Percentiles rank a stretch among this genome's conserved stretches.
Conservation (phyloP, 1,140 invertebrate species). For the Radopholus similis region DNA sequence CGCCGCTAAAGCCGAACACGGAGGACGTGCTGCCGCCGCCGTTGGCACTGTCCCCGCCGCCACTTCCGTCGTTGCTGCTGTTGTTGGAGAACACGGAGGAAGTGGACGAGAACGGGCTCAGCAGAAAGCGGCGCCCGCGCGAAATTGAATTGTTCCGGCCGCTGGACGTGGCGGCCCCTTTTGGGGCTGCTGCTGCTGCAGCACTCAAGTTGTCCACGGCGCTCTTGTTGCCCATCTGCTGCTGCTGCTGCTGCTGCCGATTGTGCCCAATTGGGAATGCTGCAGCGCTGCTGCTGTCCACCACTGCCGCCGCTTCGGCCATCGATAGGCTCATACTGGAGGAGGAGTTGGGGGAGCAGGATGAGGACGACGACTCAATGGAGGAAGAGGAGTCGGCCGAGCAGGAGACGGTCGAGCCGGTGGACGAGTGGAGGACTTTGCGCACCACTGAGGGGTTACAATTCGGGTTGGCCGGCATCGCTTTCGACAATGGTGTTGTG, state of each 20-base stretch:
- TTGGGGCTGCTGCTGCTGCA: background rate
- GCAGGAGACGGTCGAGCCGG: too few species aligned
- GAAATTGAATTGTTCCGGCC: background rate
- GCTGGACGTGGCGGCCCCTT: background rate
- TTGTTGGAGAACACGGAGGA: slow-evolving; percentile 9
- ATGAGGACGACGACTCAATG: too few species aligned
- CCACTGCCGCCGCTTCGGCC: too few species aligned
- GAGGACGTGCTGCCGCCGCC: background rate
- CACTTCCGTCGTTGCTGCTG: background rate
- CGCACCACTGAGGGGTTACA: too few species aligned
- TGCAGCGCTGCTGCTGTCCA: too few species aligned
- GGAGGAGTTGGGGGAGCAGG: too few species aligned
- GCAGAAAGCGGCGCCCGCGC: background rate
- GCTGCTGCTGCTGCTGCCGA: background rate
- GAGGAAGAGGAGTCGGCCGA: too few species aligned
- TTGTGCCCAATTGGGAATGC: background rate
- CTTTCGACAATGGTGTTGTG: too few species aligned
- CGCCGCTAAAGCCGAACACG: slow-evolving; percentile 4
- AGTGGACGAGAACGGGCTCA: slow-evolving; percentile 14
- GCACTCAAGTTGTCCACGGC: background rate
- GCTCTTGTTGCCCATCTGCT: background rate
- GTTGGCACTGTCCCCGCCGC: background rate
- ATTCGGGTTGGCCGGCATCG: too few species aligned
- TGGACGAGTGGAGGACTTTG: too few species aligned
- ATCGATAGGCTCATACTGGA: too few species aligned